Base-by-base conservation (phyloP, 2,797 vertebrate species). In the Sebastes baramenuke region DNA sequence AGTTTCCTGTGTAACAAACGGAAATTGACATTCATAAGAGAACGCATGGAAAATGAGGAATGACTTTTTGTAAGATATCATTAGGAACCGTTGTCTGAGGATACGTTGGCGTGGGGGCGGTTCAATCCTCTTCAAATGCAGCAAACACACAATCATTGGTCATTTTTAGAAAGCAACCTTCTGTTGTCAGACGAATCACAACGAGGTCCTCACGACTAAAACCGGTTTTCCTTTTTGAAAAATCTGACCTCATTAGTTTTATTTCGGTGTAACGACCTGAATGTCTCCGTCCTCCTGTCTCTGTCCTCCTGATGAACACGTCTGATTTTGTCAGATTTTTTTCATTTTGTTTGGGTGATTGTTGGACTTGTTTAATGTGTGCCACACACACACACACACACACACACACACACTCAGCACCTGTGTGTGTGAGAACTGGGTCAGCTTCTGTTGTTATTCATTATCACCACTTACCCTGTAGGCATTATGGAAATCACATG, bases 361-460 rank as follows among this genome's bases (percentile, higher is more conserved):
- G 46, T 32, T 61, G 69, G 54, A 29, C 4, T 38, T 5, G 20
- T 77, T 69, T 29, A 30, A 1, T 78, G 52, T 25, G 30, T 38
- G 61, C 13, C 38, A 36, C 34, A 13, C 34, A 13, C 34, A 54
- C 18, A 36, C 24, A 58, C 61, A 49, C 25, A 64, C 32, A 32
- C 32, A 32, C 32, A 60, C 81, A 65, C 70, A 58, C 49, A 36
- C 66, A 32, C 54, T 54, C 4, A 75, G 46, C 72, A 75, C 72
- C 64, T 71, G 42, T 66, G 38, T 81, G 72, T 81, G 72, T 73
- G 84, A 80, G 89, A 92, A 91, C 72, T 90, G 77, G 91, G 91
- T 89, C 87, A 87, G 64, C 86, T 77, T 61, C 66, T 88, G 80
- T 89, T 89, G 71, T 84, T 79, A 72, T 80, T 80, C 83, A 64